Base-by-base conservation (phyloP, 2,888 invertebrate genomes). In the Dione vanillae region DNA sequence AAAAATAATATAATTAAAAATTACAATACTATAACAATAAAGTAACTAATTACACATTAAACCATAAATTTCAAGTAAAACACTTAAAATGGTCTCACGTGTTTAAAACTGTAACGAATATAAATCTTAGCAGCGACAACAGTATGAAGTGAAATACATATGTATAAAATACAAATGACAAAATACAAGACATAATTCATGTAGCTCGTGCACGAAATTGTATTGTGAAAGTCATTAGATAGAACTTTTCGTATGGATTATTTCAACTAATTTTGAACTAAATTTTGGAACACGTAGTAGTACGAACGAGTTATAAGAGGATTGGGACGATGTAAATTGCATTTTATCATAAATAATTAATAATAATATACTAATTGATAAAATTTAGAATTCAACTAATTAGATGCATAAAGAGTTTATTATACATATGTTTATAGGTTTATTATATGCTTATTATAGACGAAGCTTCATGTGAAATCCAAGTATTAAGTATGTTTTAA, bases 1-100 rank as follows among this genome's bases (percentile, higher is more conserved):
- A 3, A 27, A 27, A 2, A 43, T 45, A 67, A 66, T 19, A 61
- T 16, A 47, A 45, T 7, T 16, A 19, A 19, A 16, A 47, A 49
- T 0, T 19, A 19, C 11, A 49, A 10, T 37, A 37, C 10, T 10
- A 16, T 3, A 16, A 37, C n/a, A 35, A n/a, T 14, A 16, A 54
- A 35, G 0, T 1, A 35, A n/a, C 5, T n/a, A n/a, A 45, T 45
- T n/a, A 45, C n/a, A n/a, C 3, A 45, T n/a, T 6, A 45, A n/a
- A n/a, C 9, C 2, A 54, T 9, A 0, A 54, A 1, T 35, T 54
- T 27, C n/a, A 80, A 79, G 79, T 79, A 76, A 58, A 69, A 45
- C 43, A 65, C 45, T 67, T 40, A 58, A 67, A 66, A 16, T 7
- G 8, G 37, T 61, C 43, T 45, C 41, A 61, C 43, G 20, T 45